Evolutionary conservation across 2,888 invertebrate species (phyloP), one percentile per base, ranked within the genome.

Genomic region (Eupithecia tripunctaria): DNA sequence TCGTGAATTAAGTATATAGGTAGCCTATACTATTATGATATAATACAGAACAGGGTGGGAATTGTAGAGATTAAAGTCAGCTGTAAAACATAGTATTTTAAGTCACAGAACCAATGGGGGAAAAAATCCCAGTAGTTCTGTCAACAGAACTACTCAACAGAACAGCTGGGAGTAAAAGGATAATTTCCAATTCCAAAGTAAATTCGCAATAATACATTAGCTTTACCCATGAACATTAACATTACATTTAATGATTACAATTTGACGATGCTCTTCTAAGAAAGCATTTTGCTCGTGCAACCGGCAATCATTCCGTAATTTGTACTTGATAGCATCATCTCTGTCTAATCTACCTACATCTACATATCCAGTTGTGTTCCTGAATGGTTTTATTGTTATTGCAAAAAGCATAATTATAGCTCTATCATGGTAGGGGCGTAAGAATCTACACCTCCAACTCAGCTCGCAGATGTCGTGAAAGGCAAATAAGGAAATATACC

Each of bases 241-340:
- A 29, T 60, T 47, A 43, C 64, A 21, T 21, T n/a, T 78, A 75
- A 80, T 76, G 79, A 74, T 76, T 75, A 68, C 63, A 64, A 67
- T 68, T 68, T 18, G 36, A 25, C 56, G 25, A 56, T 25, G 12
- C 56, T 25, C 67, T 77, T 75, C 76, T 69, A 36, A 68, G 76
- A 77, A 77, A 71, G 67, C 62, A 72, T 43, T 66, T 64, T 29
- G 41, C 67, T 63, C 60, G 56, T 68, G 59, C 59, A 78, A 72
- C 70, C 38, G 68, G 72, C 68, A 73, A 78, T 74, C 76, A 70
- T 64, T 63, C 62, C 3, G 36, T 32, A 32, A 63, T 63, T 64
- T 64, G 29, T 29, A 60, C 25, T 51, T 51, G 51, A 60, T 60
- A 60, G n/a, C 25, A 60, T 60, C 60, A 29, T 60, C 29, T 60